Conservation (phyloP, 2,797 vertebrate genomes). For the Serranus cabrilla region DNA sequence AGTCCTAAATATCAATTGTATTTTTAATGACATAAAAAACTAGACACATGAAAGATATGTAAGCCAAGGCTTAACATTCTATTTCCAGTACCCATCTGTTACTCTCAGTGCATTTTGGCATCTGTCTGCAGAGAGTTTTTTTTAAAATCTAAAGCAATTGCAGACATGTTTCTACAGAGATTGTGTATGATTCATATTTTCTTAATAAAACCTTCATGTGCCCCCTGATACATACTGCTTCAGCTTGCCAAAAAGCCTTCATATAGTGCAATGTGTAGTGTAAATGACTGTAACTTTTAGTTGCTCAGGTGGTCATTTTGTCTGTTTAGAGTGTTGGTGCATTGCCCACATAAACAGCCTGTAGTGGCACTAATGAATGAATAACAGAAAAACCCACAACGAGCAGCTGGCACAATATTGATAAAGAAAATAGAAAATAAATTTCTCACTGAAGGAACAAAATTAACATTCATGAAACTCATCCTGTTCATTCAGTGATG, state of each 20-base stretch:
- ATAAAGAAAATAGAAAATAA: slow-evolving; percentile 27
- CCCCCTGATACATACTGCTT: not conserved
- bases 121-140: slow-evolving; percentile 10
- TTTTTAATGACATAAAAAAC: slow-evolving; percentile 3
- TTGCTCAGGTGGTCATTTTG: slow-evolving; percentile 28
- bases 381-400: slow-evolving; percentile 28
- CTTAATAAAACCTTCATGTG: not conserved
- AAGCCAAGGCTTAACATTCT: slow-evolving; percentile 24
- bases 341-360: slow-evolving; percentile 13
- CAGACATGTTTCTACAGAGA: not conserved
- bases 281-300: slow-evolving; percentile 12
- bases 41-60: slow-evolving; percentile 4
- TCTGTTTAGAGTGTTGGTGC: slow-evolving; percentile 3
- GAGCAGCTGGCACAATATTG: slow-evolving; percentile 33
- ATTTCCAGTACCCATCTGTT: slow-evolving; percentile 44
- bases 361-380: slow-evolving; percentile 30
- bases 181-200: slow-evolving; percentile 25
- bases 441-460: slow-evolving; percentile 41
- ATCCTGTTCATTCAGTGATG: slow-evolving; percentile 24
- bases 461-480: slow-evolving; percentile 47
- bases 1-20: not conserved
- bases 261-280: not conserved
- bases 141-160: not conserved
- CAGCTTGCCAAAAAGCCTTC: not conserved
- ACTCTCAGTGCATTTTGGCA: slow-evolving; percentile 16